Evolutionary conservation across 2,797 vertebrate genomes (phyloP).

Genomic region (Gephyroberyx darwinii): DNA sequence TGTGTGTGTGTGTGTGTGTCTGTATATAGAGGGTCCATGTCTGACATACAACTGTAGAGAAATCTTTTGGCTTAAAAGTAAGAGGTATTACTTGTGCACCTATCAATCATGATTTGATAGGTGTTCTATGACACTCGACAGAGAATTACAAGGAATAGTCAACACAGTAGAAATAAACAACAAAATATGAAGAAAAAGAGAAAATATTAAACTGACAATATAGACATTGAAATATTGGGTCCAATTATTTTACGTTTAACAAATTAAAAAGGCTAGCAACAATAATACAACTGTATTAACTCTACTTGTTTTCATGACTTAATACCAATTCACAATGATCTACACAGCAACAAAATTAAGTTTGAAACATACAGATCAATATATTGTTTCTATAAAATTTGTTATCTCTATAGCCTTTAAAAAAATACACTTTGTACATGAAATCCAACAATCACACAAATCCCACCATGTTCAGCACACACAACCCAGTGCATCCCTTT

Average conservation of each 20-base stretch:
- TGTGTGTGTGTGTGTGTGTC: background rate
- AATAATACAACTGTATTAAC: constrained; percentile 14
- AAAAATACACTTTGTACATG: constrained; percentile 78
- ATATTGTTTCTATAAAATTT: constrained; percentile 72
- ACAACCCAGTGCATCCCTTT: constrained; percentile 24
- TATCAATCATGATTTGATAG: background rate
- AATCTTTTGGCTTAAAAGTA: constrained; percentile 14
- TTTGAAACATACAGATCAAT: constrained; percentile 49
- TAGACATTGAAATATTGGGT: constrained; percentile 23
- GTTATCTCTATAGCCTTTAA: constrained; percentile 67
- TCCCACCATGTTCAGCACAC: constrained; percentile 23
- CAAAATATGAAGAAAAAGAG: constrained; percentile 16
- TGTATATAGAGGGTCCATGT: background rate
- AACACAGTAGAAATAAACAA: constrained; percentile 12
- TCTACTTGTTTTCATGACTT: constrained; percentile 23
- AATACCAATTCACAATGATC: constrained; percentile 36
- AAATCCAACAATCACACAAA: constrained; percentile 51
- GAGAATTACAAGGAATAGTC: constrained; percentile 13
- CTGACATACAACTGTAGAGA: constrained; percentile 17
- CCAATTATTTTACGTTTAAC: constrained; percentile 24
- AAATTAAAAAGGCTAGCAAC: constrained; percentile 25
- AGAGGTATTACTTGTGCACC: constrained; percentile 21
- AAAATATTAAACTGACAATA: constrained; percentile 17
- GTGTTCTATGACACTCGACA: background rate
- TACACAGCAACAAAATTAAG: constrained; percentile 41